phyloP scores from a whole-genome alignment of 2,888 invertebrate species.

The Eristalis arbustorum region DNA sequence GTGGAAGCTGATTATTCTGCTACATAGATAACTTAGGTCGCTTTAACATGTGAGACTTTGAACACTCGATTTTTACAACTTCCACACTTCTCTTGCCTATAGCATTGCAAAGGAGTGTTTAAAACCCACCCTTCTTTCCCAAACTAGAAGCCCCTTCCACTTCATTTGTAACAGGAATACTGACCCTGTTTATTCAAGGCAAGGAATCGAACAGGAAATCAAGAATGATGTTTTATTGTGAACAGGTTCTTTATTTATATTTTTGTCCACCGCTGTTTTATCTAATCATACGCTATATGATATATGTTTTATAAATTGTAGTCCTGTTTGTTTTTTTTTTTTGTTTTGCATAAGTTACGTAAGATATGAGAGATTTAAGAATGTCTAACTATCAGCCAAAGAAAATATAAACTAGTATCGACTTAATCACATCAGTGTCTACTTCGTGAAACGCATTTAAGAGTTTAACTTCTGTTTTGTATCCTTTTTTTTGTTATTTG shows the following conservation, averaged over 20 bases:
- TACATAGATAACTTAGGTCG: too few species aligned
- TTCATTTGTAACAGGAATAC: too few species aligned
- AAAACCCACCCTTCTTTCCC: too few species aligned
- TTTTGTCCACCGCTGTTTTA: slow-evolving; percentile 17
- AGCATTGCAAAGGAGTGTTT: too few species aligned
- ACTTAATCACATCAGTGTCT: slow-evolving; percentile 3
- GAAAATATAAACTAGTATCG: slow-evolving; percentile 28
- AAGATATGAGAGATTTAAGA: slow-evolving; percentile 22
- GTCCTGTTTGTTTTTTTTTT: background rate
- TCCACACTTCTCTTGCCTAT: too few species aligned
- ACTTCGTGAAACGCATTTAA: slow-evolving; percentile 57
- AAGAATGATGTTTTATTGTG: background rate
- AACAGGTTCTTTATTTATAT: background rate
- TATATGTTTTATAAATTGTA: background rate
- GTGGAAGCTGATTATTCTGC: too few species aligned
- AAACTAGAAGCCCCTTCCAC: too few species aligned
- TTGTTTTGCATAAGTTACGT: background rate
- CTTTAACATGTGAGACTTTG: too few species aligned
- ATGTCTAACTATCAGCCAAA: slow-evolving; percentile 58
- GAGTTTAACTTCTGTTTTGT: background rate
- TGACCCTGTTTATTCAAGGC: too few species aligned
- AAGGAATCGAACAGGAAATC: too few species aligned
- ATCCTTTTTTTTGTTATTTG: background rate
- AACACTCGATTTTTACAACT: too few species aligned
- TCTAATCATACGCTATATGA: background rate